Percentiles rank a stretch among this genome's conserved stretches.
phyloP scores from a whole-genome alignment of 2,797 vertebrate species.

The Onychomys arenicola region DNA sequence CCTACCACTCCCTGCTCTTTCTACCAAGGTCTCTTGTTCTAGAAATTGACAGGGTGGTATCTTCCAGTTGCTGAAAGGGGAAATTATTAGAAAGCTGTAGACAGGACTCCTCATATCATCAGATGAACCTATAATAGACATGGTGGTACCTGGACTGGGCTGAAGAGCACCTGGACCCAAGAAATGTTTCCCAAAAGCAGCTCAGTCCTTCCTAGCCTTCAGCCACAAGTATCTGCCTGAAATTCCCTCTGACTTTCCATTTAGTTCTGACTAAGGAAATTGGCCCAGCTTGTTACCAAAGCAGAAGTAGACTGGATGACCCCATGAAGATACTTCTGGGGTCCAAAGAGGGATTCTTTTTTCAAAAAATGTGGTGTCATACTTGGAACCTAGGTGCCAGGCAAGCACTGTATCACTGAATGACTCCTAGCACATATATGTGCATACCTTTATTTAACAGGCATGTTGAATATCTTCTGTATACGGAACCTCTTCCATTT shows the following conservation, averaged over 20 bases:
- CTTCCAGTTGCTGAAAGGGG: background rate
- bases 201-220: background rate
- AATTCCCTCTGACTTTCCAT: background rate
- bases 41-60: background rate
- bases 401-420: background rate
- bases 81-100: background rate
- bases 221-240: background rate
- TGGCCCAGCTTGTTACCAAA: background rate
- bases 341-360: background rate
- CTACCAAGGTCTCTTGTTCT: constrained; percentile 30
- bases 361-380: background rate
- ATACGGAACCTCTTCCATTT: background rate
- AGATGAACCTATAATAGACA: background rate
- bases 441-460: background rate
- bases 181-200: background rate
- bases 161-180: background rate
- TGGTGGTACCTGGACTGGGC: background rate
- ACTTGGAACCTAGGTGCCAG: background rate
- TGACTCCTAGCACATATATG: background rate
- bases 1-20: background rate
- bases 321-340: background rate
- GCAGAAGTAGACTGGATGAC: background rate
- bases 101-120: background rate
- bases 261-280: background rate
- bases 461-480: background rate